Percentiles rank a stretch among this genome's conserved stretches.
phyloP scores from a whole-genome alignment of 2,113 vertebrate species.

The Equus quagga region DNA sequence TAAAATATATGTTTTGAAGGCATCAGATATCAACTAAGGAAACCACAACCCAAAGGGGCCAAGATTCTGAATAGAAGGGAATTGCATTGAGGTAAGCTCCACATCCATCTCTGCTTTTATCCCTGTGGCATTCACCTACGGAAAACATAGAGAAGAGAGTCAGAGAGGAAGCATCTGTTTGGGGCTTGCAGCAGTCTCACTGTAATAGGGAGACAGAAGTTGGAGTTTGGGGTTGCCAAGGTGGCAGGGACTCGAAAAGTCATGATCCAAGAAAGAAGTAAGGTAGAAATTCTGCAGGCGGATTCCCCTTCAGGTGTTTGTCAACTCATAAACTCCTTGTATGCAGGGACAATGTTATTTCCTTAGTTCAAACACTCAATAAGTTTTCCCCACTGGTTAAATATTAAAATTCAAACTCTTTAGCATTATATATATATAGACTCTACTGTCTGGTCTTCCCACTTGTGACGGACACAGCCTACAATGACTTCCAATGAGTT shows the following conservation, averaged over 20 bases:
- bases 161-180: not conserved
- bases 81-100: not conserved
- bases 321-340: not conserved
- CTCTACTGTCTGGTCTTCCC: not conserved
- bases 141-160: not conserved
- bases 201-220: not conserved
- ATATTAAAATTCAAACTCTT: not conserved
- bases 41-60: not conserved
- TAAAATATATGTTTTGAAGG: slow-evolving; percentile 19
- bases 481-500: not conserved
- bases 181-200: not conserved
- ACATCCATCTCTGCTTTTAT: not conserved
- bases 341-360: not conserved
- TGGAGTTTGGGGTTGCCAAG: not conserved
- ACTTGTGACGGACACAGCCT: not conserved
- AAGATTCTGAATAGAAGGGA: not conserved
- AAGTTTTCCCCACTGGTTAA: not conserved
- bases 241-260: not conserved
- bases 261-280: not conserved
- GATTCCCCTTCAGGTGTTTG: not conserved
- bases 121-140: not conserved
- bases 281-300: not conserved
- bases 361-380: not conserved
- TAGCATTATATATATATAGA: not conserved
- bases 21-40: not conserved